phyloP scores from a whole-genome alignment of 2,113 vertebrate species.

The Nesoenas mayeri region DNA sequence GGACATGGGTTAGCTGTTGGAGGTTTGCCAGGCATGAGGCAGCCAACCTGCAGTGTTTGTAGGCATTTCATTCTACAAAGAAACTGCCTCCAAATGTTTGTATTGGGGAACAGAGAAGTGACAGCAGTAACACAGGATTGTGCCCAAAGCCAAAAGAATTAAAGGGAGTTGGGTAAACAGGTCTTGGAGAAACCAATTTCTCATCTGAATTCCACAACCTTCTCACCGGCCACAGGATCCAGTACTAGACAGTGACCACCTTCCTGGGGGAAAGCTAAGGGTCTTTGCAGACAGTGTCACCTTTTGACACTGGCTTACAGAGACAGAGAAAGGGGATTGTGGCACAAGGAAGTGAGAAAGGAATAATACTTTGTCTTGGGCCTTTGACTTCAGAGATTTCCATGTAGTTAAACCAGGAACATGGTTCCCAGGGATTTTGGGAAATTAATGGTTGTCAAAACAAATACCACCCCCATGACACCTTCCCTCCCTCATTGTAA shows the following conservation, averaged over 20 bases:
- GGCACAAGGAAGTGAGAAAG: conserved; percentile 28
- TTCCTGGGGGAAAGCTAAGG: neutral
- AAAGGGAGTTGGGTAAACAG: neutral
- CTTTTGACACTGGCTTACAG: neutral
- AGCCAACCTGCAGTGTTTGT: neutral
- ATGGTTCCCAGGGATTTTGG: conserved; percentile 56
- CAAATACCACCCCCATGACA: conserved; percentile 21
- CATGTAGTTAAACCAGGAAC: conserved; percentile 54
- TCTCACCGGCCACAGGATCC: neutral
- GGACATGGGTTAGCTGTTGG: neutral
- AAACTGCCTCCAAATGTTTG: neutral
- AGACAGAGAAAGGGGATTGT: neutral
- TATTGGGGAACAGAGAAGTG: neutral
- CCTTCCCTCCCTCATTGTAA: conserved; percentile 28
- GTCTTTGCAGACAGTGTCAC: neutral
- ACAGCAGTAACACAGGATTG: neutral
- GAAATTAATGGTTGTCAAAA: conserved; percentile 63
- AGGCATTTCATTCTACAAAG: neutral
- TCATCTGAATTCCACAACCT: neutral
- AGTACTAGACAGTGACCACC: neutral
- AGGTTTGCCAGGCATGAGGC: neutral
- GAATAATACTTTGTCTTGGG: neutral
- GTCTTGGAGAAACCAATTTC: neutral
- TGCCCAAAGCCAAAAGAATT: neutral
- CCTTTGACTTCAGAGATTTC: conserved; percentile 44